Evolutionary conservation across 2,113 vertebrate species (phyloP), one percentile per base, ranked within the genome.

Genomic region (Pluvianellus socialis): DNA sequence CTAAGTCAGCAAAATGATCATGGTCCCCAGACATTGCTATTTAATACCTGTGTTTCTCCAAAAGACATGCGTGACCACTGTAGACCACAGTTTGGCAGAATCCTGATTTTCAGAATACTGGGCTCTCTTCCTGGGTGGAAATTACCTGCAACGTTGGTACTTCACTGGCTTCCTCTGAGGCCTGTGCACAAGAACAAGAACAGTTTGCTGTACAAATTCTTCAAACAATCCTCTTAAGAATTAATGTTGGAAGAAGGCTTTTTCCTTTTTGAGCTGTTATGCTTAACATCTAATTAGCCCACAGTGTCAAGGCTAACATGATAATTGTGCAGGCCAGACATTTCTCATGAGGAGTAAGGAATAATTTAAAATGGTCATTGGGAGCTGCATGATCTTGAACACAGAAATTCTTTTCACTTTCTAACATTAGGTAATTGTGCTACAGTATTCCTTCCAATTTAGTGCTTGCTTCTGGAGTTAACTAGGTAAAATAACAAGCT

Each of bases 351-450:
- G 45, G 32, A 80, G 33, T 55, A 58, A 80, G 63, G 50, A 67
- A 86, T 90, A 77, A 93, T 93, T 94, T 92, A 20, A 94, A 95
- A 77, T 11, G 11, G 50, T 83, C 82, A 56, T 92, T 94, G 77
- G n/a, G 50, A 91, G 33, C 66, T 87, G 38, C 38, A 40, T 74
- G 52, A 73, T 87, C 71, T 74, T 72, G 70, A 95, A 95, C 80
- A 80, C 2, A 76, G 38, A 88, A 80, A 63, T 65, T 66, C 15
- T 72, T 35, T 95, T 86, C 74, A 32, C 6, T 92, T 92, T 83
- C 3, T 76, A 76, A 75, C 32, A 79, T 86, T 12, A 74, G 85
- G n/a, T 90, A 94, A 80, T 50, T 55, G 18, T 79, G 33, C 63
- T 62, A 58, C 15, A 42, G 17, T 53, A 33, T 86, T 67, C 22